Evolutionary conservation across 1,140 invertebrate genomes (phyloP), one percentile per base, ranked within the genome.

Genomic region (Sarcophaga peregrina): DNA sequence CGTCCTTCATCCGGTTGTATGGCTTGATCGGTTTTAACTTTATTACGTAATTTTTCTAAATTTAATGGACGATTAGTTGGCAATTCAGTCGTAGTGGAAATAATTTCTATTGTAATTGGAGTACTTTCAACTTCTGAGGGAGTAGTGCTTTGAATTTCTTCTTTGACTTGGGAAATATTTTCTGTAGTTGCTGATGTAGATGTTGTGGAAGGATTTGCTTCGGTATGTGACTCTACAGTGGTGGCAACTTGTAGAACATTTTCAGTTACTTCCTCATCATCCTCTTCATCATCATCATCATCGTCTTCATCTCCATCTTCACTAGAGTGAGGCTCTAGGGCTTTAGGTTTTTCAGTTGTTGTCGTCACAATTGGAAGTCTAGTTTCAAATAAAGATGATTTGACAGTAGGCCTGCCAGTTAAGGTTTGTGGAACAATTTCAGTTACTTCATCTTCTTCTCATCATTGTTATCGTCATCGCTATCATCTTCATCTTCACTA

Each of bases 21-120:
- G 4, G 86, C 83, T 47, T 87, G 86, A 45, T 87, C 86, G 3
- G 83, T 85, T 82, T 87, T 88, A 0, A 88, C 86, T 72, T 87
- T 88, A 15, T 89, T 84, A n/a, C 87, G 83, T 10, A 88, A 37
- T 50, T 80, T 83, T 13, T 73, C 73, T 82, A 73, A 82, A 62
- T 82, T 82, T 74, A 17, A 73, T 82, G 11, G 62, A 62, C 45
- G 73, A 9, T 37, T 37, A 68, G 37, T 68, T 25, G 17, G 11
- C 45, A 50, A 50, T 50, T n/a, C n/a, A 15, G 20, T 68, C 17
- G 7, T 68, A 10, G n/a, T 20, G n/a, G 62, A 5, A 25, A 20
- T 20, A 68, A n/a, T 58, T 58, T 58, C 54, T 37, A 37, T 3
- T 58, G 15, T 13, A n/a, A 58, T n/a, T 25, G 75, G 52, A 10